These are phyloP conservation scores for Isurus oxyrinchus DNA, from an alignment of 2,113 vertebrate species.

Conservation along the genomic window DNA sequence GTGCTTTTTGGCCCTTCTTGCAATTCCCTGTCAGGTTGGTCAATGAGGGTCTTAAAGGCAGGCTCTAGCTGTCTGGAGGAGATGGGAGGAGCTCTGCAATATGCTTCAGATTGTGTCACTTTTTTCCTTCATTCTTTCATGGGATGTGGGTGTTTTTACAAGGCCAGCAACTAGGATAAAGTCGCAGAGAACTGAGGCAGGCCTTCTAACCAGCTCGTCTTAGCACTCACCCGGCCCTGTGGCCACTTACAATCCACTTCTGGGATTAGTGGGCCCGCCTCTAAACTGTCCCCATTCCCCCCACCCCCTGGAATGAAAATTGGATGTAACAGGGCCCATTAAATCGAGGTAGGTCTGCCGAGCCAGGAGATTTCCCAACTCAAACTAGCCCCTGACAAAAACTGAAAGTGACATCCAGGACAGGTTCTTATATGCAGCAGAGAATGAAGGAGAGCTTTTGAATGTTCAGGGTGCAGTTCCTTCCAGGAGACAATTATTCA, in stretches of 20 bases:
- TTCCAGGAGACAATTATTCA: not conserved
- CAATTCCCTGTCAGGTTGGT: no score
- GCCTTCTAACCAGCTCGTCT: not conserved
- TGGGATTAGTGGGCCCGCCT: not conserved
- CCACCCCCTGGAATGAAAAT: no score
- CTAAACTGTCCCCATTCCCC: no score
- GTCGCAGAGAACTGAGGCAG: not conserved
- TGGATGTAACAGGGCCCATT: not conserved
- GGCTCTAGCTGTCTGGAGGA: no score
- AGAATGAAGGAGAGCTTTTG: not conserved
- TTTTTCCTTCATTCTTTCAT: no score
- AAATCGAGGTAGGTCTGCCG: not conserved
- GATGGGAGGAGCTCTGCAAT: no score
- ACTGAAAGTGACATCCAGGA: not conserved
- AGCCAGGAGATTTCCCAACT: not conserved
- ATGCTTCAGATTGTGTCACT: no score
- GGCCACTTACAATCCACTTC: not conserved
- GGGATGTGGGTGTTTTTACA: no score
- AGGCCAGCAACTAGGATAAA: not conserved
- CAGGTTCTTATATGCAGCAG: not conserved
- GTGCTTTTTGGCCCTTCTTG: not conserved
- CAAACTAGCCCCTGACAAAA: not conserved
- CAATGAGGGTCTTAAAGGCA: no score
- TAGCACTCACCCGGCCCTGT: no score
- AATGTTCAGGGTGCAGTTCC: not conserved